Base-by-base conservation (phyloP, 2,797 vertebrate species). In the Hybognathus amarus region DNA sequence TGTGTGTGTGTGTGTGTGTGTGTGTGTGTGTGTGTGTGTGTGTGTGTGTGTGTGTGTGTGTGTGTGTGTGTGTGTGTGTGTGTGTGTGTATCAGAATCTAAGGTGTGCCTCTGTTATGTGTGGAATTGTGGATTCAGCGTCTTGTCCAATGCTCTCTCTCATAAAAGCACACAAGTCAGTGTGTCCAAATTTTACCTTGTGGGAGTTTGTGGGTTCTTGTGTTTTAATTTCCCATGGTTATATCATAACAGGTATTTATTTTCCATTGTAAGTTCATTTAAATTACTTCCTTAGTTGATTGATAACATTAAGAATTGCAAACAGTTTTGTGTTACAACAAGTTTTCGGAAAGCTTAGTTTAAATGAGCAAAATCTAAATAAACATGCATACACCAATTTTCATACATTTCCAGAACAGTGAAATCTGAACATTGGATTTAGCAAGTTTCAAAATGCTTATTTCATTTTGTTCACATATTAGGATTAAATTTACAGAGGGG, bases 81-180 rank as follows among this genome's bases (percentile, higher is more conserved):
- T 63, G 52, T 71, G 38, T 47, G 45, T 79, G 30, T 82, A 8
- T 22, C 59, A 38, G 22, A 67, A 81, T 81, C 50, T 47, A 59
- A 76, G 71, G 71, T 76, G 80, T 82, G 80, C 50, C 70, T 82
- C 22, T 36, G 59, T 82, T 85, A 22, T 80, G 33, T 18, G 33
- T 42, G 22, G 36, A 68, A 68, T 30, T 82, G 54, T 77, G 71
- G 22, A 52, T 64, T 63, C n/a, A n/a, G 13, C 1, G 15, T 74
- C 2, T 63, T 40, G 12, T 36, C 18, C 12, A 63, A 10, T 38
- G 38, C 42, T 45, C 42, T 0, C 30, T 59, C 27, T 33, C n/a
- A 59, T 27, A 54, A 27, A 79, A 8, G 47, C n/a, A 38, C n/a
- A 30, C 66, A n/a, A 74, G 69, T 82, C 80, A 67, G 33, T 40